A percentile compares a stretch with the other conserved stretches of the same genome.
Conservation (phyloP, 2,888 invertebrate genomes). For the Cryptocheilus praepositus region DNA sequence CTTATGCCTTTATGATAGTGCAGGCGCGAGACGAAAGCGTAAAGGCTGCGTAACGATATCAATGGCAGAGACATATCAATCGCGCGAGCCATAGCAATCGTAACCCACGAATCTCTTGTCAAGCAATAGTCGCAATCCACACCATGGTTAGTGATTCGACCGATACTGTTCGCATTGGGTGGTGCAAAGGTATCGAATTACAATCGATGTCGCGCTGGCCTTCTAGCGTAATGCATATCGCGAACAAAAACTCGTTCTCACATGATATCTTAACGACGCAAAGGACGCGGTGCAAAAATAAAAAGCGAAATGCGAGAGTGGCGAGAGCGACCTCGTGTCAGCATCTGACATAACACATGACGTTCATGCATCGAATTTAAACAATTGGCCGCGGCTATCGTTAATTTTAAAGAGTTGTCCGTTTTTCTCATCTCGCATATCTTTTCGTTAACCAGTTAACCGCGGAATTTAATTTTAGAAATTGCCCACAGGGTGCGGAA, state of each 20-base stretch:
- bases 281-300: slow-evolving; percentile 18
- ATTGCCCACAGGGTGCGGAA: too few relatives aligned
- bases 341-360: too few relatives aligned
- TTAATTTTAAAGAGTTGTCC: too few relatives aligned
- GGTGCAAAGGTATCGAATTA: slow-evolving; percentile 65
- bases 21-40: too few relatives aligned
- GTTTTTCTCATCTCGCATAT: too few relatives aligned
- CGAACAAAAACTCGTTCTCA: slow-evolving; percentile 49
- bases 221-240: slow-evolving; percentile 52
- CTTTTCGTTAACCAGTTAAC: too few relatives aligned
- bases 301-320: background rate
- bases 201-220: slow-evolving; percentile 46
- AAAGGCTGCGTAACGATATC: slow-evolving; percentile 46
- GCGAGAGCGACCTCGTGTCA: too few relatives aligned
- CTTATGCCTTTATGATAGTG: too few relatives aligned
- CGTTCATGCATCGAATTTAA: too few relatives aligned
- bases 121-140: background rate
- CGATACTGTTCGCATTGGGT: slow-evolving; percentile 27
- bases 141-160: slow-evolving; percentile 24
- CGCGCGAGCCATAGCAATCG: slow-evolving; percentile 11
- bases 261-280: slow-evolving; percentile 49
- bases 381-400: too few relatives aligned
- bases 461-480: too few relatives aligned
- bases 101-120: slow-evolving; percentile 6
- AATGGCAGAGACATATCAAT: slow-evolving; percentile 55